A percentile compares a stretch with the other conserved stretches of the same genome.
Conservation (phyloP, 1,140 invertebrate species). For the Periplaneta americana region DNA sequence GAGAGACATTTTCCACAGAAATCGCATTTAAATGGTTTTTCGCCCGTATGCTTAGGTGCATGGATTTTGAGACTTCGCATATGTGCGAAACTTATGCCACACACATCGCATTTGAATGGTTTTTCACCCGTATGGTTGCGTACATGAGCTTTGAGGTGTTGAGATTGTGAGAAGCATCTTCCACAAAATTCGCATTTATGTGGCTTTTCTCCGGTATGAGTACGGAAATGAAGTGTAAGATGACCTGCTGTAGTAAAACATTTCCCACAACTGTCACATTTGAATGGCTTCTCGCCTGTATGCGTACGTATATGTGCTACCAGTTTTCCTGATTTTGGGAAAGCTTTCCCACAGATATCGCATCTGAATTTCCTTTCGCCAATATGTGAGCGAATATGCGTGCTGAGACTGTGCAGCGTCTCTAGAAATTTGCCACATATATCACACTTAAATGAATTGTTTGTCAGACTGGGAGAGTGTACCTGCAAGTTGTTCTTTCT, state of each 20-base stretch:
- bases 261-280: not conserved
- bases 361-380: conserved; percentile 2
- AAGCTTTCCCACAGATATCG: not conserved
- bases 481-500: no score
- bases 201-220: conserved; percentile 48
- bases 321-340: not conserved
- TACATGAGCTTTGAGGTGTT: conserved; percentile 54
- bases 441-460: no score
- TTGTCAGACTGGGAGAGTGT: no score
- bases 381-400: conserved; percentile 2
- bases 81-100: no score
- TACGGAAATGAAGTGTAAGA: conserved; percentile 33
- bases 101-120: no score
- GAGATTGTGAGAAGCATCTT: conserved; percentile 62
- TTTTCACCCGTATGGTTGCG: conserved; percentile 48
- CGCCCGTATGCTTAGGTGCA: no score
- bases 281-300: not conserved
- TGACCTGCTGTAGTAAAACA: not conserved
- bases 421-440: no score
- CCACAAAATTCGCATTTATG: conserved; percentile 61
- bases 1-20: no score
- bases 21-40: no score
- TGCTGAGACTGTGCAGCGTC: no score
- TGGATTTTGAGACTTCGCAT: no score
- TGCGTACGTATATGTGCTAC: not conserved